phyloP scores from a whole-genome alignment of 2,888 invertebrate genomes.

The Dermolepida albohirtum region DNA sequence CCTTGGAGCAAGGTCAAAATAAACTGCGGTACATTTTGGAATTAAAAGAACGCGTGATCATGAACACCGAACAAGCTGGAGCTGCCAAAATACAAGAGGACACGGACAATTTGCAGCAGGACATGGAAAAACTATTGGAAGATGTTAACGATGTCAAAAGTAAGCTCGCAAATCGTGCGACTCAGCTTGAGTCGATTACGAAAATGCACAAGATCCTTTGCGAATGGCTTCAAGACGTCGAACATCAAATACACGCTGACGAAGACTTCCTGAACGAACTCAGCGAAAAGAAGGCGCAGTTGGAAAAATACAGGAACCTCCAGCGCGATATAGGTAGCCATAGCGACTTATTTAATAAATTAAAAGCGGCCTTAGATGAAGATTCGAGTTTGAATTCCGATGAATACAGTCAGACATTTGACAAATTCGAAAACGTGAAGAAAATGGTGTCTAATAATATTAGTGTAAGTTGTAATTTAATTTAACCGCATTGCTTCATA shows the following conservation, averaged over 20 bases:
- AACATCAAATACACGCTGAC: conserved; percentile 82
- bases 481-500: too few species aligned
- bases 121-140: conserved; percentile 87
- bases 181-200: conserved; percentile 88
- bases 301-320: conserved; percentile 88
- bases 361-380: conserved; percentile 79
- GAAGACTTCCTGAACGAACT: conserved; percentile 84
- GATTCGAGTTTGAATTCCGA: conserved; percentile 70
- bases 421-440: conserved; percentile 78
- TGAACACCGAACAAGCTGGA: conserved; percentile 91
- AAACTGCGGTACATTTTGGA: conserved; percentile 87
- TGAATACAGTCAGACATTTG: conserved; percentile 78
- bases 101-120: conserved; percentile 87
- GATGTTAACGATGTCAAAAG: conserved; percentile 85
- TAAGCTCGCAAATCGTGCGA: conserved; percentile 78
- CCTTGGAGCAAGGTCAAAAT: conserved; percentile 92
- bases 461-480: conserved; percentile 40
- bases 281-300: conserved; percentile 88
- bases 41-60: conserved; percentile 90
- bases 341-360: conserved; percentile 80
- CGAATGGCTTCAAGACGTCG: conserved; percentile 91
- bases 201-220: conserved; percentile 84
- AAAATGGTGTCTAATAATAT: conserved; percentile 76
- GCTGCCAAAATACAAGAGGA: conserved; percentile 92
- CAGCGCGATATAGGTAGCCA: conserved; percentile 86